Evolutionary conservation across 2,113 vertebrate species (phyloP).

Genomic region (Oryzias curvinotus): DNA sequence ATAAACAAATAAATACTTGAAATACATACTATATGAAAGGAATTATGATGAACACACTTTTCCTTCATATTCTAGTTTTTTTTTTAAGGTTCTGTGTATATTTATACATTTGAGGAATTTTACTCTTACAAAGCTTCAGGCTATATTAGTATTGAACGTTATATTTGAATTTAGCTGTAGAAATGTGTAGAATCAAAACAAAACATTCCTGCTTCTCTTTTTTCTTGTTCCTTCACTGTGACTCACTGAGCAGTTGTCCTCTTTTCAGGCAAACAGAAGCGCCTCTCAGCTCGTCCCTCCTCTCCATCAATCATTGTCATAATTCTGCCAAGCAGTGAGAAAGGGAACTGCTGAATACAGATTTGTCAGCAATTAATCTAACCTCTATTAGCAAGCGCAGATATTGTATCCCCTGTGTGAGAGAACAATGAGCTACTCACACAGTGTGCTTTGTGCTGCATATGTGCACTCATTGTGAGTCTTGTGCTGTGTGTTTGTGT

Average conservation of each 20-base stretch:
- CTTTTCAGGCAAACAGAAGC: constrained; percentile 56
- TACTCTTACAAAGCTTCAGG: too few relatives aligned
- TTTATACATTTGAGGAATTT: too few relatives aligned
- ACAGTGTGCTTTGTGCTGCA: constrained; percentile 28
- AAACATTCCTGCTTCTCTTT: constrained; percentile 26
- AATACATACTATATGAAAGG: too few relatives aligned
- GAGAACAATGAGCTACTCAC: constrained; percentile 68
- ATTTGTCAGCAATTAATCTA: constrained; percentile 79
- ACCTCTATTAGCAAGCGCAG: constrained; percentile 72
- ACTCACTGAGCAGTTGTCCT: constrained; percentile 47
- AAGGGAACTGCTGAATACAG: constrained; percentile 75
- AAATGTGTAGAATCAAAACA: constrained; percentile 14
- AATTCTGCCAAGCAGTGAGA: constrained; percentile 71
- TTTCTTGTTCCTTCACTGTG: constrained; percentile 21
- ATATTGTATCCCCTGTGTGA: constrained; percentile 64
- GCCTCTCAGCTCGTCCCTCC: constrained; percentile 53
- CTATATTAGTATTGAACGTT: too few relatives aligned
- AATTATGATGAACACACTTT: too few relatives aligned
- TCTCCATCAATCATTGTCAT: constrained; percentile 80
- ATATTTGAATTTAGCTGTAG: too few relatives aligned
- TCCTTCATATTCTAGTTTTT: too few relatives aligned
- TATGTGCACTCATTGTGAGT: constrained; percentile 10
- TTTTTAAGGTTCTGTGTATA: too few relatives aligned
- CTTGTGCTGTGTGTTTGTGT: not conserved
- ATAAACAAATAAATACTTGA: too few relatives aligned